Evolutionary conservation across 2,113 vertebrate genomes (phyloP), one percentile per base, ranked within the genome.

Genomic region (Hepsetus odoe): DNA sequence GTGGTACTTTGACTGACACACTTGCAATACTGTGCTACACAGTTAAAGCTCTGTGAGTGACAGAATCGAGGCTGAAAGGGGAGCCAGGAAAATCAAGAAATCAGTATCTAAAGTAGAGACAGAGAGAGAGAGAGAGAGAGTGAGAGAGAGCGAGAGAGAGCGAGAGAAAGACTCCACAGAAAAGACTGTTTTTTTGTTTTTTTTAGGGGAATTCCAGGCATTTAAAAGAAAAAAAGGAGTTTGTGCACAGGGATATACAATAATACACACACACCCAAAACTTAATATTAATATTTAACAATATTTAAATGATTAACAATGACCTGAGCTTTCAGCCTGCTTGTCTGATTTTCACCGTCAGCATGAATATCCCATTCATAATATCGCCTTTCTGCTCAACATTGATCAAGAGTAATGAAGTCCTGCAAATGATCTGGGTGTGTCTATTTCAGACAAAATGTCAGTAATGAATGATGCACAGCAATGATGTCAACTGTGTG

Each of bases 21-120:
- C 56, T 26, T 56, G 32, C 32, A 26, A 66, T 18, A 10, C 42
- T 74, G 51, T 24, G 3, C 74, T 81, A 66, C 68, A 42, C 79
- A 65, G 78, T 70, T 71, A 74, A 71, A 79, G 24, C 71, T 30
- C 76, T 62, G 51, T 51, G 32, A 55, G 58, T 28, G 51, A 74
- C 49, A 59, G 65, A 40, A 53, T 22, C 38, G 9, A 74, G 32
- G 0, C 18, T 16, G 24, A 33, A 49, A 28, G 68, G 28, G 30
- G 22, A 28, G 44, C 4, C 42, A 68, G 32, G 6, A 46, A 38
- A 68, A 58, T 18, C n/a, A 33, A 33, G 35, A 61, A n/a, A n/a
- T n/a, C 22, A 55, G 49, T 22, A 4, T 3, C 10, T 20, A 11
- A 58, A 16, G 14, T 56, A 14, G 33, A 22, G 8, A 72, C 53